Conservation (phyloP, 2,888 invertebrate genomes). For the Malacosoma neustria region DNA sequence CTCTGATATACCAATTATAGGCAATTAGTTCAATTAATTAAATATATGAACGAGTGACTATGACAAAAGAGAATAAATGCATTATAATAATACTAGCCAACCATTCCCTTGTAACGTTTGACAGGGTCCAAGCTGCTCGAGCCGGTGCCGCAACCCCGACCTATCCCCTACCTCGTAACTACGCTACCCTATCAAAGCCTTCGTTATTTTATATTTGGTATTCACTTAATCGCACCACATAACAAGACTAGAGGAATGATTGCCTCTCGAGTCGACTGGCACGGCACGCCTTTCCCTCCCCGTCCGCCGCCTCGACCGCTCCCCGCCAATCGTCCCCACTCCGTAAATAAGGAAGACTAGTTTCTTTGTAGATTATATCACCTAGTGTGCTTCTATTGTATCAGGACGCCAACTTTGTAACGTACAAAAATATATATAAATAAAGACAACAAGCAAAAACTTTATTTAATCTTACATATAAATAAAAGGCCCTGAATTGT, state of each 20-base stretch:
- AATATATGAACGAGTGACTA: slow-evolving; percentile 73
- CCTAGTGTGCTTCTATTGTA: slow-evolving; percentile 61
- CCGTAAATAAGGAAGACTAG: slow-evolving; percentile 70
- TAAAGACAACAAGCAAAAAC: slow-evolving; percentile 64
- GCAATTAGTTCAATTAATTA: slow-evolving; percentile 72
- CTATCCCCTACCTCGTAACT: not conserved
- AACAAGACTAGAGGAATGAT: slow-evolving; percentile 72
- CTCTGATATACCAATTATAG: slow-evolving; percentile 75
- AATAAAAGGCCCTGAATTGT: slow-evolving; percentile 57
- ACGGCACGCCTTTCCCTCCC: slow-evolving; percentile 6
- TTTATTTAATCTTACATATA: slow-evolving; percentile 50
- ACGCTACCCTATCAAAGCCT: slow-evolving; percentile 55
- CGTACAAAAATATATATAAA: slow-evolving; percentile 64
- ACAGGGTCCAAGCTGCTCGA: slow-evolving; percentile 67
- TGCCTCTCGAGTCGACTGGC: slow-evolving; percentile 59
- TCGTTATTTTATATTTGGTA: slow-evolving; percentile 71
- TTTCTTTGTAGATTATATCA: slow-evolving; percentile 70
- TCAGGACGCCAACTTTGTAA: slow-evolving; percentile 46
- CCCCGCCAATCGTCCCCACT: slow-evolving; percentile 30
- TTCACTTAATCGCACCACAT: slow-evolving; percentile 69
- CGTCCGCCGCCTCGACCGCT: slow-evolving; percentile 19
- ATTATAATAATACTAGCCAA: slow-evolving; percentile 70
- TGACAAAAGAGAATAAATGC: slow-evolving; percentile 71
- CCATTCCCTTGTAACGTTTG: slow-evolving; percentile 51
- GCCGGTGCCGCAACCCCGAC: slow-evolving; percentile 47